phyloP scores from a whole-genome alignment of 2,113 vertebrate species.

The Macroglossus sobrinus region DNA sequence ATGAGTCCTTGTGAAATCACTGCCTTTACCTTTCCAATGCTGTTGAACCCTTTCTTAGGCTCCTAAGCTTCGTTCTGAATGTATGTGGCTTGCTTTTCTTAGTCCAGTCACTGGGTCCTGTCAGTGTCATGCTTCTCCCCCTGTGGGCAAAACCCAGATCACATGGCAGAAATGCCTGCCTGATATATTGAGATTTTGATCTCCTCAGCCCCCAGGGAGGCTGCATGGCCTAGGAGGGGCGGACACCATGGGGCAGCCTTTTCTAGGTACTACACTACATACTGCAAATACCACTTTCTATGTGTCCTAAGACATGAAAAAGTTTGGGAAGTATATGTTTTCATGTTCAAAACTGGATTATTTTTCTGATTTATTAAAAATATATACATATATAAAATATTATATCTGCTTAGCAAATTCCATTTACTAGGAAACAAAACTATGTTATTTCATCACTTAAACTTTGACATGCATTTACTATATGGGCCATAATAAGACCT shows the following conservation, averaged over 20 bases:
- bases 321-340: background rate
- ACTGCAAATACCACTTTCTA: background rate
- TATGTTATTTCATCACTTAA: background rate
- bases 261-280: background rate
- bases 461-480: background rate
- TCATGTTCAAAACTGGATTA: background rate
- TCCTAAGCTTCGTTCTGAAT: background rate
- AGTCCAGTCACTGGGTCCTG: background rate
- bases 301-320: background rate
- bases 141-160: background rate
- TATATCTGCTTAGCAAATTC: background rate
- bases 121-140: background rate
- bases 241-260: background rate
- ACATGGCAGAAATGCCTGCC: background rate
- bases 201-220: background rate
- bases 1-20: background rate
- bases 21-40: background rate
- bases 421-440: slow-evolving; percentile 3
- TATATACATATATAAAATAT: background rate
- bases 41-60: background rate
- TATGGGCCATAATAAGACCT: background rate
- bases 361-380: background rate
- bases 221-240: background rate
- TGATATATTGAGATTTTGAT: background rate
- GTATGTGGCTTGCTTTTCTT: background rate